Base-by-base conservation (phyloP, 2,888 invertebrate species). In the Phania funesta region DNA sequence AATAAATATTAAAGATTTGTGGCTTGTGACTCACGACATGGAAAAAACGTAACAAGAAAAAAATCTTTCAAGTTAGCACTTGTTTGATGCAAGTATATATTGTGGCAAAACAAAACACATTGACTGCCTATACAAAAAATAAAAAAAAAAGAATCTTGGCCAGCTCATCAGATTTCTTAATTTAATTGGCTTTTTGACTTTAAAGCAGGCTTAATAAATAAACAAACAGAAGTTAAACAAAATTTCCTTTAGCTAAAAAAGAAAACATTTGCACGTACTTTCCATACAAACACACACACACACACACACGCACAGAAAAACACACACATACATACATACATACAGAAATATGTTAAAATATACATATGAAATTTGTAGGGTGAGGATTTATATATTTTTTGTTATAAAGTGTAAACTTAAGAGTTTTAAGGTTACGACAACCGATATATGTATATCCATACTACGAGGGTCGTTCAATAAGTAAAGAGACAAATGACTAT, bases 121-220 rank as follows among this genome's bases (percentile, higher is more conserved):
- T n/a, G n/a, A n/a, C n/a, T n/a, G n/a, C n/a, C n/a, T n/a, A 2
- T 6, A 26, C 54, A 44, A 41, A 62, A 4, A 46, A 29, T 13
- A 22, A n/a, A 16, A 20, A 60, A 32, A 64, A 78, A 74, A 70
- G 73, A 78, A 82, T 82, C 82, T 82, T 82, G 38, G 74, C 70
- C 82, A 75, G 60, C 64, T 78, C 80, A 87, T 86, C 87, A 87
- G 86, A 87, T 87, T 87, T 87, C 86, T 87, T 87, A 87, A 87
- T 87, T 87, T 87, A 87, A 87, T 87, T 87, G 87, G 87, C 87
- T 86, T 80, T 74, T 83, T 84, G 83, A 68, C 68, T 75, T 68
- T 68, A 84, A 84, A 81, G 85, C 80, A 58, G 68, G 74, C 64
- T 68, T 44, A 79, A 65, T 24, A 56, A 64, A 70, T 35, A 64